Evolutionary conservation across 2,113 vertebrate genomes (phyloP), one percentile per base, ranked within the genome.

Genomic region (Lota lota): DNA sequence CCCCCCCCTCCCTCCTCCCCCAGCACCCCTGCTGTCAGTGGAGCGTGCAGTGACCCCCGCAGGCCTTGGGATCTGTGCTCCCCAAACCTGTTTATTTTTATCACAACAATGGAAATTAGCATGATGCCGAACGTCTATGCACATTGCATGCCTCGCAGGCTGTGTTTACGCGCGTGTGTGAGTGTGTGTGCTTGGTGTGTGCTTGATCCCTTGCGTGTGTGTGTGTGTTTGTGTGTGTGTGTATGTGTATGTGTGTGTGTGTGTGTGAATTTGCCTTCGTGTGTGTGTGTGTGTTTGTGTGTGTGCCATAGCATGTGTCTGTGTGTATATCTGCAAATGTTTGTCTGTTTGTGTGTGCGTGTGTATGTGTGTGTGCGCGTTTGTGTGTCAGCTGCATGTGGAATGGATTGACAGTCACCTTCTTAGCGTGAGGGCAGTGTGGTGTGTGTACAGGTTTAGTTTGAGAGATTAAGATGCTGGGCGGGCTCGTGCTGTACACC

Each of bases 81-180:
- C 85, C 80, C 79, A 90, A 87, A 88, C 85, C 89, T 89, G 89
- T 90, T 92, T 92, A 91, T 92, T 92, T 93, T 91, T 92, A 92
- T 91, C 90, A 88, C 88, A 88, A 89, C 87, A 90, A 92, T 92
- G 81, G 85, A 91, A 91, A 91, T 92, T 93, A 86, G 89, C 89
- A 90, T 88, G 87, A 90, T 87, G 83, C 84, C 70, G 79, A 84
- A 87, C 78, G 85, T 82, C 80, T 80, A 81, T 83, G 76, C 83
- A 85, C 78, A 77, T 74, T 51, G 69, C 73, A 84, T 66, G 76
- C 76, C 87, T 89, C 69, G 81, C 5, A 88, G 88, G 85, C 83
- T 86, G 63, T 81, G 79, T 79, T 74, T 77, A 79, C 72, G 76
- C 54, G 20, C 12, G 24, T 72, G 18, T 51, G 18, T 79, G 1